Conservation (phyloP, 2,113 vertebrate genomes). For the Arenaria interpres region DNA sequence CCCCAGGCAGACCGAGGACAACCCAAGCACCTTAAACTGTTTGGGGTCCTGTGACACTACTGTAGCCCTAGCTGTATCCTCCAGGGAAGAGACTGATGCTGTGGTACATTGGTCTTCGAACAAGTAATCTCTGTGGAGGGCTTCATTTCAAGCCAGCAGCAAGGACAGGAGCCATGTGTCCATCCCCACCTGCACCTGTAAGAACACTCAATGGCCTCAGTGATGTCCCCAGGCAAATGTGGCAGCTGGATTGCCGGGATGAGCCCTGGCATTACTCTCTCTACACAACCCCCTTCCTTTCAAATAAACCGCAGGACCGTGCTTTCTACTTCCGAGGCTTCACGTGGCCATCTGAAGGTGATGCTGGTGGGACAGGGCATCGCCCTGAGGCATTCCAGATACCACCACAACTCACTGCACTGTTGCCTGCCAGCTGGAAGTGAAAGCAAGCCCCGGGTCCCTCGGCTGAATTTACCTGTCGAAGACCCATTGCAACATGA, state of each 20-base stretch:
- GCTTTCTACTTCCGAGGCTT: neutral
- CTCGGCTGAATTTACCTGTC: fast-evolving
- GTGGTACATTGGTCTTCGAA: fast-evolving
- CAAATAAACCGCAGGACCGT: neutral
- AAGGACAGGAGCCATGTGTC: neutral
- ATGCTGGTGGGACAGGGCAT: neutral
- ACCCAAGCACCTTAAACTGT: neutral
- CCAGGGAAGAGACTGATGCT: neutral
- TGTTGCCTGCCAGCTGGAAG: neutral
- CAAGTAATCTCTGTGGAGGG: neutral
- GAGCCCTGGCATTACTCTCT: neutral
- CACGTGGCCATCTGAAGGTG: fast-evolving
- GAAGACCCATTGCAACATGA: neutral
- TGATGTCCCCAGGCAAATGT: neutral
- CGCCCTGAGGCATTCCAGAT: neutral
- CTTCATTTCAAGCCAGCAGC: neutral
- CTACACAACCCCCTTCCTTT: neutral
- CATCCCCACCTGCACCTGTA: neutral
- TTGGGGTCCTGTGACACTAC: neutral
- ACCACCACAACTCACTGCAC: neutral
- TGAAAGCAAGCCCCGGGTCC: neutral
- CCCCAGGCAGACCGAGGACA: neutral
- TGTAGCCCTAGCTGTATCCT: fast-evolving
- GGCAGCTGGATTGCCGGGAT: neutral
- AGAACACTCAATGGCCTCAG: neutral